phyloP scores from a whole-genome alignment of 2,888 invertebrate genomes.

The Caenorhabditis zanzibari region DNA sequence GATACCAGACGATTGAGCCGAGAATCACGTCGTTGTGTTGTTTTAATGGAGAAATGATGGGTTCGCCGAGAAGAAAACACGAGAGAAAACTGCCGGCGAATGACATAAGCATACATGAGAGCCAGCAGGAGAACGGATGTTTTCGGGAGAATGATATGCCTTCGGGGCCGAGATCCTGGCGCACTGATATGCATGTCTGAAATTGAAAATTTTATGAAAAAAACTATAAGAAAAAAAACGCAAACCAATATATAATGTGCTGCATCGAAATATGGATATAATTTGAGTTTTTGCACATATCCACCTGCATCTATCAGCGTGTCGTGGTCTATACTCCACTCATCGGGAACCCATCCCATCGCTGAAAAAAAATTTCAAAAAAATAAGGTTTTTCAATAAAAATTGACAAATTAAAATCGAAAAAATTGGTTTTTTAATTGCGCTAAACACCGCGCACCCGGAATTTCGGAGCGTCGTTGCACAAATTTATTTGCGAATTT shows the following conservation, averaged over 20 bases:
- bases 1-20: constrained; percentile 88
- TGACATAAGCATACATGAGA: constrained; percentile 97
- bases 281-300: constrained; percentile 98
- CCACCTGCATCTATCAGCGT: constrained; percentile 92
- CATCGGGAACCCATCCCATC: constrained; percentile 66
- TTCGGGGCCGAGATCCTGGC: constrained; percentile 86
- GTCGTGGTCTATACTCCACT: constrained; percentile 78
- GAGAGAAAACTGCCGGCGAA: constrained; percentile 95
- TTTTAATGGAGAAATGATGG: constrained; percentile 95
- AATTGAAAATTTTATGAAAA: constrained; percentile 12
- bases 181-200: constrained; percentile 79
- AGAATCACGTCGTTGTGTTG: constrained; percentile 91
- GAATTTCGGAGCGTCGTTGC: constrained; percentile 49
- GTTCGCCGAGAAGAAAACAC: constrained; percentile 96
- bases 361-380: constrained; percentile 18
- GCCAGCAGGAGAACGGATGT: constrained; percentile 97
- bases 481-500: background rate
- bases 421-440: constrained; percentile 44
- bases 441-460: constrained; percentile 42
- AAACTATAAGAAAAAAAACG: constrained; percentile 30
- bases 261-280: constrained; percentile 99
- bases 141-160: constrained; percentile 95
- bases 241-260: constrained; percentile 92
- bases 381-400: background rate
- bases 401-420: constrained; percentile 3